A percentile compares a stretch with the other conserved stretches of the same genome.
Conservation (phyloP, 2,113 vertebrate species). For the Antechinus stuartii region DNA sequence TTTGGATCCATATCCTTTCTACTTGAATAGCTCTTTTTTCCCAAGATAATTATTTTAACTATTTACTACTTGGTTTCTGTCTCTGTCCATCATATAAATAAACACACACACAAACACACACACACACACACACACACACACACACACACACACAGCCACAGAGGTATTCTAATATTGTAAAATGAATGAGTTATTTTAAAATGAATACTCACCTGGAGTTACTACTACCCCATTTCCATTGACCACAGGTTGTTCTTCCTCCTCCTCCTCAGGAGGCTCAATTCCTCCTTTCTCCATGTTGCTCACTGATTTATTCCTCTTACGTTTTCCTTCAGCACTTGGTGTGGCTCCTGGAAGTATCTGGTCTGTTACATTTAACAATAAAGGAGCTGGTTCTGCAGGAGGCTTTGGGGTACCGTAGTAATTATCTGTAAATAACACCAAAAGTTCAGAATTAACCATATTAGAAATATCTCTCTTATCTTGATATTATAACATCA, state of each 20-base stretch:
- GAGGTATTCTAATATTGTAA: not conserved
- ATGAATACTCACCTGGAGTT: slow-evolving; percentile 91
- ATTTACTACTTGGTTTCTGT: not conserved
- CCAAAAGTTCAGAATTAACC: slow-evolving; percentile 3
- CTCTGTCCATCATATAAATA: not conserved
- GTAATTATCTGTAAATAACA: slow-evolving; percentile 92
- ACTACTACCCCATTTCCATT: slow-evolving; percentile 93
- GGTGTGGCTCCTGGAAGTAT: slow-evolving; percentile 95
- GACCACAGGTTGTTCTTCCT: slow-evolving; percentile 94
- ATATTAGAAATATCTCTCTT: not conserved
- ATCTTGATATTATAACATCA: not conserved
- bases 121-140: not conserved
- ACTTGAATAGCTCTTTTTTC: not conserved
- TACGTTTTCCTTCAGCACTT: slow-evolving; percentile 95
- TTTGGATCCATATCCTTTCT: not conserved
- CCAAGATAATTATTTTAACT: not conserved
- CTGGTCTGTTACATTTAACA: slow-evolving; percentile 97
- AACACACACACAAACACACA: not conserved
- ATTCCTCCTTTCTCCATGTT: slow-evolving; percentile 98
- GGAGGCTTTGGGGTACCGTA: slow-evolving; percentile 99
- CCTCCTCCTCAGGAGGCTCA: slow-evolving; percentile 95
- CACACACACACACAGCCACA: not conserved
- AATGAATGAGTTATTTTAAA: not conserved
- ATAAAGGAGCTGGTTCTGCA: slow-evolving; percentile 92
- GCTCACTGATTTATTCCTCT: slow-evolving; percentile 98